Percentiles rank a stretch among this genome's conserved stretches.
Evolutionary conservation across 2,113 vertebrate species (phyloP).

Genomic region (Pachyramphus minor): DNA sequence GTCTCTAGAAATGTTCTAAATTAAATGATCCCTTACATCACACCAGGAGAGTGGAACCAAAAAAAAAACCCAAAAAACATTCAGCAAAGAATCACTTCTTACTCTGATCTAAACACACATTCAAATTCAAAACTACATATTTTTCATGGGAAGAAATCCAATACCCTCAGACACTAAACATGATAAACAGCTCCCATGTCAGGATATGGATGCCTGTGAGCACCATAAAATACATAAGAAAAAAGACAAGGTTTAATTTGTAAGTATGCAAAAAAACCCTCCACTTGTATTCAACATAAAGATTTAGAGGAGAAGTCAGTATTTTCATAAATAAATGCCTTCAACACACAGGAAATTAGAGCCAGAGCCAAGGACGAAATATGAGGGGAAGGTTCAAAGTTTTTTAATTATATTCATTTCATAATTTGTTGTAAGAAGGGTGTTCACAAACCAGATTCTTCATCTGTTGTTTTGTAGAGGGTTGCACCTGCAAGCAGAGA

Average conservation of each 20-base stretch:
- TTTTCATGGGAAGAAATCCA: background rate
- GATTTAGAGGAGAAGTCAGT: background rate
- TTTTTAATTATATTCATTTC: background rate
- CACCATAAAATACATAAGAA: background rate
- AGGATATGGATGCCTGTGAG: background rate
- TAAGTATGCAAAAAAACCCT: background rate
- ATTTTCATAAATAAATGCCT: background rate
- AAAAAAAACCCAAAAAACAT: background rate
- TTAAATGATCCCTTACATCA: background rate
- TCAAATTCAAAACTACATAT: background rate
- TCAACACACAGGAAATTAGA: background rate
- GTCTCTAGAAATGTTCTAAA: background rate
- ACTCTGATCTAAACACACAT: background rate
- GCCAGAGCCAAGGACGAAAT: background rate
- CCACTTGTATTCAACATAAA: background rate
- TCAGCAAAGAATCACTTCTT: background rate
- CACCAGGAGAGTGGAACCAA: background rate
- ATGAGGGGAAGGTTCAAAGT: background rate
- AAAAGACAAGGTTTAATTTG: background rate
- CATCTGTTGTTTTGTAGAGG: background rate
- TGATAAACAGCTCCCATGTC: background rate
- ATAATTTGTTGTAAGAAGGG: background rate
- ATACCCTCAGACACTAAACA: background rate
- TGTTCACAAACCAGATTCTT: background rate
- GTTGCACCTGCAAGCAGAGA: background rate